Conservation (phyloP, 2,113 vertebrate genomes). For the Lucifuga dentata region DNA sequence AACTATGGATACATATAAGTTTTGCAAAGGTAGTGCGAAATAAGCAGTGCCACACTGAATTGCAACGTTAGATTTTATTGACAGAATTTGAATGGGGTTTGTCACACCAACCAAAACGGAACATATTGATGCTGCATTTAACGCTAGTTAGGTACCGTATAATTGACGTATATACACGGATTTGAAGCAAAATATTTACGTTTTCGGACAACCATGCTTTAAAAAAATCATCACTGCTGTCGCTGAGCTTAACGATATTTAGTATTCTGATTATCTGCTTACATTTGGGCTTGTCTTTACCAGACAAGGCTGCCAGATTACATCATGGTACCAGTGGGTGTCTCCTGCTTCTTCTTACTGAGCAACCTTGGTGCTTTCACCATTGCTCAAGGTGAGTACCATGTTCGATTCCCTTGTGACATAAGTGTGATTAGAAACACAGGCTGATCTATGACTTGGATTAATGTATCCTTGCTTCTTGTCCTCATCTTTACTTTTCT, state of each 20-base stretch:
- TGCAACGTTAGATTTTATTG: not conserved
- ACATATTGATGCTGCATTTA: too few relatives aligned
- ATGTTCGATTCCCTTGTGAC: not conserved
- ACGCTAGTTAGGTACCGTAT: too few relatives aligned
- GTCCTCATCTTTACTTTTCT: not conserved
- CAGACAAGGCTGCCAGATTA: not conserved
- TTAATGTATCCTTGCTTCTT: not conserved
- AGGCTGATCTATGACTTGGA: not conserved
- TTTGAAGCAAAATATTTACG: too few relatives aligned
- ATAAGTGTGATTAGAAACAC: not conserved
- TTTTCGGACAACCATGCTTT: too few relatives aligned
- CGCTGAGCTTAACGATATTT: too few relatives aligned
- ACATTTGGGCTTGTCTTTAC: not conserved
- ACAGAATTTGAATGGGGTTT: not conserved
- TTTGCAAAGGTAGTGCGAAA: rapidly evolving
- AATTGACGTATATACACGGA: too few relatives aligned
- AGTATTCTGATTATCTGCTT: rapidly evolving
- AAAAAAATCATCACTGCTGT: too few relatives aligned
- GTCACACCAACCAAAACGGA: too few relatives aligned
- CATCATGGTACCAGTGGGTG: too few relatives aligned
- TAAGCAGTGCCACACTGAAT: not conserved
- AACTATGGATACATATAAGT: rapidly evolving
- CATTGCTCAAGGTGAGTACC: conserved; percentile 51
- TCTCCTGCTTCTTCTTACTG: conserved; percentile 5
- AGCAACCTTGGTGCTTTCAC: conserved; percentile 17